A percentile compares a stretch with the other conserved stretches of the same genome.
These are phyloP conservation scores for Poecilia wingei DNA, from an alignment of 2,797 vertebrate genomes.

Conservation along the genomic window DNA sequence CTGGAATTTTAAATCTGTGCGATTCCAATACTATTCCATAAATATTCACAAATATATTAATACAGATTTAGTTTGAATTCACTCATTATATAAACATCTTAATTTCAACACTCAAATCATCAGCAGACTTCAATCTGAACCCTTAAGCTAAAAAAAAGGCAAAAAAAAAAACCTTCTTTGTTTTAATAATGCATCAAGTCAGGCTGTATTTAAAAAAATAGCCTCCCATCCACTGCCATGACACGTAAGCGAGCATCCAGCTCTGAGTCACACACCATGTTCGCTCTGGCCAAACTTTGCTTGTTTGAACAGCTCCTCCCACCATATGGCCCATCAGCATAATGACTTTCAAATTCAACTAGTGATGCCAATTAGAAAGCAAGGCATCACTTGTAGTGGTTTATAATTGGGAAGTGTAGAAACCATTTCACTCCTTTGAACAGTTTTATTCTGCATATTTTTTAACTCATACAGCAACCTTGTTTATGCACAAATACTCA, in stretches of 20 bases:
- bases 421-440: slow-evolving; percentile 18
- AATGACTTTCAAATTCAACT: slow-evolving; percentile 29
- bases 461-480: background rate
- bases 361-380: slow-evolving; percentile 42
- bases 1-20: background rate
- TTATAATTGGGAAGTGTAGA: slow-evolving; percentile 15
- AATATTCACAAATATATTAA: background rate
- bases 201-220: background rate
- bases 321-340: slow-evolving; percentile 38
- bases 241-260: background rate
- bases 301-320: slow-evolving; percentile 52
- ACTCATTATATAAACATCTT: background rate
- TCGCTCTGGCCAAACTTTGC: slow-evolving; percentile 39
- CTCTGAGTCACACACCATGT: slow-evolving; percentile 24
- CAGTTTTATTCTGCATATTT: slow-evolving; percentile 7
- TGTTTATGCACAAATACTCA: background rate
- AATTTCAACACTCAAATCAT: background rate
- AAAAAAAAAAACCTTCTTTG: background rate
- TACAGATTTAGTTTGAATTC: background rate
- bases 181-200: background rate
- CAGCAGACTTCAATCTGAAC: background rate
- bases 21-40: background rate
- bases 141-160: background rate
- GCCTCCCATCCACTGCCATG: background rate
- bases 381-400: slow-evolving; percentile 12